Base-by-base conservation (phyloP, 1,140 invertebrate genomes). In the Lasaia peninsularis region DNA sequence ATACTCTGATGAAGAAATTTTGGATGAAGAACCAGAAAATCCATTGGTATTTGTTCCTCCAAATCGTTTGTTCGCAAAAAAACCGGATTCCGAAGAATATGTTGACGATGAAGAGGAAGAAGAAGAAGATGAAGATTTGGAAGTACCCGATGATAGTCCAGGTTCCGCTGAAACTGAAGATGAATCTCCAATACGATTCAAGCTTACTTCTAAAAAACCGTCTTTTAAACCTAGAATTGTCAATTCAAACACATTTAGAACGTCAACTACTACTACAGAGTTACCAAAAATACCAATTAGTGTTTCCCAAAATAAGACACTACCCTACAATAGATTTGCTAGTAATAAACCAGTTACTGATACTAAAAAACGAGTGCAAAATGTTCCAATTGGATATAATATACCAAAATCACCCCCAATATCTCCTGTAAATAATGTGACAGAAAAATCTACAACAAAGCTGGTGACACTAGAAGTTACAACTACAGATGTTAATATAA, bases 11-110 rank as follows among this genome's bases (percentile, higher is more conserved):
- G 90, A 90, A 65, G 86, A 90, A 53, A 69, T 88, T 56, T 64
- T 89, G 1, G 89, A 88, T 52, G 84, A 89, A 58, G 89, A 91
- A 67, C 77, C 83, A 14, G 84, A 90, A 60, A 84, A 85, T 67
- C 80, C 87, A 60, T 86, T 89, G 28, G 84, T 85, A 8, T 81
- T 90, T 59, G 86, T 90, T 40, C 89, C 89, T 32, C 63, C 73
- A 24, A 81, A 71, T 63, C 73, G 89, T 73, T 50, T 89, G 20
- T 90, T 85, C 60, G 84, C 78, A 9, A 78, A 82, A 60, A 88
- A 82, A 64, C 81, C 88, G 32, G 68, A 77, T 35, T 73, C 67
- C 49, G 75, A 78, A 44, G 73, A 78, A 60, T 78, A 80, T 56
- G 75, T 80, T n/a, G 79, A 88, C 37, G 68, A 72, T 62, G 75